Conservation (phyloP, 2,888 invertebrate genomes). For the Machimus atricapillus region DNA sequence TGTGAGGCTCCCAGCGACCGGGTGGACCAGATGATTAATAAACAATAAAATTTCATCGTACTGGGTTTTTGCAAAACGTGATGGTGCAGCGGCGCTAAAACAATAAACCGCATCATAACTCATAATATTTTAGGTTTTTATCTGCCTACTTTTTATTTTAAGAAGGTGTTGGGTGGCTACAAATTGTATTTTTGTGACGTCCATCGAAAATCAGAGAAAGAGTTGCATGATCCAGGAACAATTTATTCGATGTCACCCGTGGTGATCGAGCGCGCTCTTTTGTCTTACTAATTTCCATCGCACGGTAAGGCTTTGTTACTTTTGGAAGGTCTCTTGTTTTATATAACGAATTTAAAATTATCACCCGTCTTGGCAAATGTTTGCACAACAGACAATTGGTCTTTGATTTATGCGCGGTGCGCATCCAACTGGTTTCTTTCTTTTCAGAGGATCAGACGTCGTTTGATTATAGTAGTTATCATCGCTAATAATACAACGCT, state of each 20-base stretch:
- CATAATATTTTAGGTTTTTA: neutral
- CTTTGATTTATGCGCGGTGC: neutral
- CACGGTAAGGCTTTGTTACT: neutral
- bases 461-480: neutral
- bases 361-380: neutral
- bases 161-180: neutral
- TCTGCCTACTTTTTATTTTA: neutral
- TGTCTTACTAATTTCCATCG: neutral
- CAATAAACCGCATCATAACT: neutral
- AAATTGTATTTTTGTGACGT: neutral
- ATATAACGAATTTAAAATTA: neutral
- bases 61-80: neutral
- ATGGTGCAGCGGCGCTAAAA: neutral
- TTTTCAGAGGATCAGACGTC: neutral
- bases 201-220: neutral
- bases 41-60: neutral
- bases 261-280: neutral
- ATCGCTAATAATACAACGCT: neutral
- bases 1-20: neutral
- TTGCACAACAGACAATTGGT: neutral
- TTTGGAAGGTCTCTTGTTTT: neutral
- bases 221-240: neutral
- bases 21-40: neutral
- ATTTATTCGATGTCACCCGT: neutral
- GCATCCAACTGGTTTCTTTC: neutral